Percentiles rank a stretch among this genome's conserved stretches.
Evolutionary conservation across 2,113 vertebrate genomes (phyloP).

Genomic region (western clawed frog (Xenopus tropicalis)): UCB_Xtro_10.0 CM004449.2:117886501-117887000

Average conservation of each 20-base stretch:
- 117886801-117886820: slow-evolving; percentile 66
- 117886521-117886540: not conserved
- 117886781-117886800: slow-evolving; percentile 66
- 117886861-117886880: slow-evolving; percentile 55
- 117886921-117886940: slow-evolving; percentile 70
- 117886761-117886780: not conserved
- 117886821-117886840: slow-evolving; percentile 67
- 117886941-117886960: slow-evolving; percentile 54
- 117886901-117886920: slow-evolving; percentile 69
- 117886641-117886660: no score
- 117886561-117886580: not conserved
- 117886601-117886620: not conserved
- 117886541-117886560: not conserved
- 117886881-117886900: slow-evolving; percentile 60
- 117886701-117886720: no score
- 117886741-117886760: no score
- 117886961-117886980: slow-evolving; percentile 65
- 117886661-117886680: no score
- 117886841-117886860: slow-evolving; percentile 69
- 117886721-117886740: no score
- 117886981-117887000: slow-evolving; percentile 59
- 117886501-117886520: not conserved
- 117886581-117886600: not conserved
- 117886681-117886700: no score
- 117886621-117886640: no score